Base-by-base conservation (phyloP, 2,113 vertebrate genomes). In the Eolophus roseicapilla region DNA sequence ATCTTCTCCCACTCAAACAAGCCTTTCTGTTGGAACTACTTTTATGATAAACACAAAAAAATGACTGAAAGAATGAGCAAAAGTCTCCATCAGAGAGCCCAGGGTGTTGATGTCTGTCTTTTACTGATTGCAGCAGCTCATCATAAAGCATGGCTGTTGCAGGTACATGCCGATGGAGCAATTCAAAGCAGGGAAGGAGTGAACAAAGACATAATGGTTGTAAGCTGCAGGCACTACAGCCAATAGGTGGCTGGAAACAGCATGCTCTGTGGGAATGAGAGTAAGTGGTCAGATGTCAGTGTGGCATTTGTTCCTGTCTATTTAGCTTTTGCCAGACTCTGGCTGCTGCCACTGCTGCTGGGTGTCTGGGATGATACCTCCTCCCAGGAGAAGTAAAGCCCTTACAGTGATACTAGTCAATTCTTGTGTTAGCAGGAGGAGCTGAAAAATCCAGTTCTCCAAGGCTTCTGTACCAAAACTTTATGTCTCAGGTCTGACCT, bases 11-110 rank as follows among this genome's bases (percentile, higher is more conserved):
- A 59, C 41, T 65, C 49, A 44, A 53, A n/a, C 14, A 15, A 87
- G 11, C 52, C 41, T 59, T 90, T 87, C 1, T 0, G 1, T 20
- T 89, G 41, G 28, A 80, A 25, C 2, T 0, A 1, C 27, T 77
- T 90, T 80, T 49, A 49, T 65, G 18, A n/a, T 52, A 24, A 17
- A n/a, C 76, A 25, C 8, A 49, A 44, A 70, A 43, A 68, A 41
- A 9, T 4, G 15, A 13, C 17, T 47, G 18, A 37, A 55, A 57
- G 49, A 43, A 25, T 33, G 53, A 88, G 41, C 31, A 92, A 59
- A 94, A 90, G 15, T 39, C 73, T 74, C 37, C 7, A 0, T 81
- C 46, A 17, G 17, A 70, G 24, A 35, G 55, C 65, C 50, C 2
- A 5, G 20, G 31, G 46, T 81, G 55, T 23, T 27, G 35, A 81